phyloP scores from a whole-genome alignment of 2,113 vertebrate species.

The Riparia riparia region DNA sequence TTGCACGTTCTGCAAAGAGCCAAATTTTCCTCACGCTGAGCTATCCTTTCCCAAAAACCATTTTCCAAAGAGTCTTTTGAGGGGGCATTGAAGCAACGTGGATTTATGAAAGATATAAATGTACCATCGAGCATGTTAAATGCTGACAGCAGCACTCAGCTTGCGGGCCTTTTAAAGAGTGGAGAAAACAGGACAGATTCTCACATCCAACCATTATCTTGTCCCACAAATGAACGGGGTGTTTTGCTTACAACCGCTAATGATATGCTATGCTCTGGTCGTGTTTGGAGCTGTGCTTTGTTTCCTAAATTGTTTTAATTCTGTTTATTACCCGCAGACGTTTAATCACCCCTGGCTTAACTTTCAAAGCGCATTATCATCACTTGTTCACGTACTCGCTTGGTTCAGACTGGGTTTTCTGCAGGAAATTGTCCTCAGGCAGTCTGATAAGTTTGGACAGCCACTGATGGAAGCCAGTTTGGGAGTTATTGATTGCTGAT shows the following conservation, averaged over 20 bases:
- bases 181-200: neutral
- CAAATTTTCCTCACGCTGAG: neutral
- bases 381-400: slow-evolving; percentile 25
- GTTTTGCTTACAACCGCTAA: slow-evolving; percentile 8
- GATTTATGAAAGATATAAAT: neutral
- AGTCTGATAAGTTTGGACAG: neutral
- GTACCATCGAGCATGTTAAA: neutral
- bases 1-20: neutral
- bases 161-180: neutral
- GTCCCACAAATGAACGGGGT: neutral
- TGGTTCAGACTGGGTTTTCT: slow-evolving; percentile 50
- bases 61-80: neutral
- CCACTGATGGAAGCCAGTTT: slow-evolving; percentile 15
- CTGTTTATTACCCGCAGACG: slow-evolving; percentile 52
- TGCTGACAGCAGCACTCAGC: neutral
- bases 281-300: neutral
- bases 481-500: slow-evolving; percentile 56
- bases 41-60: neutral
- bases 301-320: slow-evolving; percentile 60
- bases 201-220: neutral
- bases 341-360: slow-evolving; percentile 65
- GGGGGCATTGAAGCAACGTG: neutral
- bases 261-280: neutral
- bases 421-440: slow-evolving; percentile 55
- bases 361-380: slow-evolving; percentile 69